Evolutionary conservation across 2,797 vertebrate species (phyloP), one percentile per base, ranked within the genome.

Genomic region (Acropternis orthonyx): DNA sequence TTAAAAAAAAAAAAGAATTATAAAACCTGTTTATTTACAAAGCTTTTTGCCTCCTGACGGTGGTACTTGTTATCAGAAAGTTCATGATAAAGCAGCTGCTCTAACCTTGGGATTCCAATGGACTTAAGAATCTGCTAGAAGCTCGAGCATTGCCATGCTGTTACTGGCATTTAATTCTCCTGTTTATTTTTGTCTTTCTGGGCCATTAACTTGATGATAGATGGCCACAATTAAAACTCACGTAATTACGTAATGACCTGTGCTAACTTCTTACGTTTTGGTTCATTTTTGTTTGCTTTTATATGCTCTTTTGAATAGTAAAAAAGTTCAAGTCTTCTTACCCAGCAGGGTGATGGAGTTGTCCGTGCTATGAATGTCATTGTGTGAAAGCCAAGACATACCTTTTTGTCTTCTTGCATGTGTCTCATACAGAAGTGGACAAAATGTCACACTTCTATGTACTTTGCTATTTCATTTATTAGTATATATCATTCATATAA

Each of bases 21-120:
- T 1, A 4, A 36, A 46, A 9, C 6, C 19, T 26, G 11, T 0
- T 30, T 27, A 2, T 49, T 83, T 41, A 12, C 4, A 8, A 14
- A 52, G 10, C 17, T 52, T 5, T 5, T 24, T 39, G 26, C 11
- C 1, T 62, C 0, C 36, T 36, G 17, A 1, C 12, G 10, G 39
- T 3, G 17, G 30, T 48, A 12, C 14, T 21, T 48, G 1, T 46
- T 34, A 3, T 8, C 34, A 10, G 39, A 12, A 59, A 27, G 14
- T n/a, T n/a, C 9, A 0, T 7, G 16, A 8, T 55, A 22, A 74
- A 23, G 48, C 27, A 17, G 1, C 21, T 32, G 0, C 9, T 65
- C 2, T 18, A 27, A 9, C 28, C 7, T 49, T 41, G 49, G 30
- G 7, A 4, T 61, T 54, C 34, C 28, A 14, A 28, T 13, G 0